Evolutionary conservation across 2,888 invertebrate species (phyloP), one percentile per base, ranked within the genome.

Genomic region (Pollenia amentaria): DNA sequence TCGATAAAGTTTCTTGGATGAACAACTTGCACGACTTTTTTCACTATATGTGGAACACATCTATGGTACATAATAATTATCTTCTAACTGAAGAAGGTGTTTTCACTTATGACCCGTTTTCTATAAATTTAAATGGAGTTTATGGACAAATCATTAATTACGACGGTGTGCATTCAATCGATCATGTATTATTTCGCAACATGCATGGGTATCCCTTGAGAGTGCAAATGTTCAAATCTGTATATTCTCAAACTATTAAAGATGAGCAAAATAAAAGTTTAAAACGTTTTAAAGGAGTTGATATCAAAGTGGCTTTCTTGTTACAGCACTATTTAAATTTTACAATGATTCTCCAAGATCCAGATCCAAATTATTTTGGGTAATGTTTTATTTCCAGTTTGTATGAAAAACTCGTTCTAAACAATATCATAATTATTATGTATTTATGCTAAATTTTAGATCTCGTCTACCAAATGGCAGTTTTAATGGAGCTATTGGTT

Each of bases 401-500:
- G 29, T 29, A 29, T 29, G 29, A 29, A 29, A 29, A 29, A 3
- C 29, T 29, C 6, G 0, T 29, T 29, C 29, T 29, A 29, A 29
- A 29, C 29, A 29, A 29, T 6, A 6, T 6, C 29, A 29, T 29
- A 0, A 29, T 29, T 29, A 29, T 29, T 29, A 29, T 29, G 29
- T 29, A 29, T 29, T 29, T 29, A 29, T 29, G 29, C 29, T 29
- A 29, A 6, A 29, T 29, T 29, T 29, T 29, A 29, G 29, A 29
- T 29, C 29, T 29, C 90, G 92, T 8, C 83, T 77, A 46, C 55
- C 88, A 0, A 90, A 93, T 87, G 94, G 94, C 8, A 91, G 91
- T 10, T 92, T 92, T 48, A 93, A 91, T 21, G 94, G 94, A 2
- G 93, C 91, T 9, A 91, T 94, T 11, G 93, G 92, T 14, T 92